Evolutionary conservation across 2,797 vertebrate genomes (phyloP).

Genomic region (Clamator glandarius): DNA sequence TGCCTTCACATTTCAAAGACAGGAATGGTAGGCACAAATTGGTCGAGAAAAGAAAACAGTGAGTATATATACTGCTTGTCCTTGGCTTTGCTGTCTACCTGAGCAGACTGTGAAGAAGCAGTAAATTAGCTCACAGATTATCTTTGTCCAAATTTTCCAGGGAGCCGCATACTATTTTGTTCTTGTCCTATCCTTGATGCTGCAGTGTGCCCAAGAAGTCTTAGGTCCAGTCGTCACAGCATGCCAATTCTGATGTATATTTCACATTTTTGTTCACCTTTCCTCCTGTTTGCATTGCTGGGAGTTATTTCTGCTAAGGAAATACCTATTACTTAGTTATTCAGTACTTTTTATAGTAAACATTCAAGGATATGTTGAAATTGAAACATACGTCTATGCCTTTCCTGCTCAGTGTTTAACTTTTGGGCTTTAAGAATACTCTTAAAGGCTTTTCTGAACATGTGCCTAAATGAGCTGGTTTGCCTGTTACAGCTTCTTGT

Average conservation of each 20-base stretch:
- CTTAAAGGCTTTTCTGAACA: not conserved
- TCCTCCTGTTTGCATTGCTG: accelerated
- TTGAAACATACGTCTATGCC: not conserved
- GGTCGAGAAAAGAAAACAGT: not conserved
- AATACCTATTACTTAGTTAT: not conserved
- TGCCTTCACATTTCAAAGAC: not conserved
- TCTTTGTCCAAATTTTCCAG: not conserved
- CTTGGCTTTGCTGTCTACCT: conserved; percentile 26
- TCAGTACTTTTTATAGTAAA: not conserved
- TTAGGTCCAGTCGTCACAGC: not conserved
- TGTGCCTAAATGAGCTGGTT: not conserved
- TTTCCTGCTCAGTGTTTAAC: not conserved
- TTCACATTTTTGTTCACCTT: not conserved
- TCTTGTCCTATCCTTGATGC: not conserved
- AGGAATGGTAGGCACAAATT: not conserved
- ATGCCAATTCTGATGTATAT: not conserved
- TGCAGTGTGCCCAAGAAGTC: not conserved
- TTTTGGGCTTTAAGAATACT: not conserved
- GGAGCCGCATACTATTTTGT: not conserved
- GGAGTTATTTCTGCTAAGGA: not conserved
- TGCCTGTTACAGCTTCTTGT: not conserved
- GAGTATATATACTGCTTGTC: not conserved
- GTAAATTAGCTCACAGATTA: not conserved
- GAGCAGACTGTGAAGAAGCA: not conserved
- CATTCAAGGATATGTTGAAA: not conserved